Evolutionary conservation across 2,888 invertebrate species (phyloP).

Genomic region (Caenorhabditis parvicauda): DNA sequence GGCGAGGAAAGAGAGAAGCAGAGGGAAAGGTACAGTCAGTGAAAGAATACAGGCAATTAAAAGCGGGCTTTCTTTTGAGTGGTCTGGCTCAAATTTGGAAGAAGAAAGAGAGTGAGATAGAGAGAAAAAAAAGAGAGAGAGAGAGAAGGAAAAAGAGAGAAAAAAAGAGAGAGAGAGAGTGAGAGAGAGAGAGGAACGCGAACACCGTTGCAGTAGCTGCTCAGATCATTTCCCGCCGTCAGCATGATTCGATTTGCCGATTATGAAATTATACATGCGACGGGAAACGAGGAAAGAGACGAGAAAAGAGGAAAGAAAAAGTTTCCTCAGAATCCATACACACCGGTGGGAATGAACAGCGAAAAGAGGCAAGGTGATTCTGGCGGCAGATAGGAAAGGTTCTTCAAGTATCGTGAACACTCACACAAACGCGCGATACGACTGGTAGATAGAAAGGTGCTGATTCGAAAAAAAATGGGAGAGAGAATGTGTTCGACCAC

Average conservation of each 20-base stretch:
- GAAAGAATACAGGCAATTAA: no score
- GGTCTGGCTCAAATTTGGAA: no score
- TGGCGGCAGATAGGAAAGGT: not conserved
- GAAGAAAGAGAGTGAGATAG: no score
- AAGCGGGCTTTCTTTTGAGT: no score
- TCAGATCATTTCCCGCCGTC: no score
- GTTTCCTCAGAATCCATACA: not conserved
- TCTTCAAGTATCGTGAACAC: no score
- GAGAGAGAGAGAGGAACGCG: not conserved
- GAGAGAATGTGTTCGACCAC: not conserved
- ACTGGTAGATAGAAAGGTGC: slow-evolving; percentile 2
- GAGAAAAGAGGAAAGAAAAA: slow-evolving; percentile 1
- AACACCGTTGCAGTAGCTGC: slow-evolving; percentile 2
- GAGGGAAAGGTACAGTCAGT: no score
- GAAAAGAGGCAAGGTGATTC: not conserved
- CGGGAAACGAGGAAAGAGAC: not conserved
- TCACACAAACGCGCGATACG: no score
- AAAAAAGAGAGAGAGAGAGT: slow-evolving; percentile 9
- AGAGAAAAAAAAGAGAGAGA: slow-evolving; percentile 2
- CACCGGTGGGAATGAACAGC: not conserved
- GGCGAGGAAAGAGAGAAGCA: no score
- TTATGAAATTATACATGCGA: not conserved
- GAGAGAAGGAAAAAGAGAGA: slow-evolving; percentile 11
- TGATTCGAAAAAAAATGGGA: not conserved
- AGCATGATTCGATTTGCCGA: not conserved